Evolutionary conservation across 2,888 invertebrate genomes (phyloP).

Genomic region (Zele albiditarsus): DNA sequence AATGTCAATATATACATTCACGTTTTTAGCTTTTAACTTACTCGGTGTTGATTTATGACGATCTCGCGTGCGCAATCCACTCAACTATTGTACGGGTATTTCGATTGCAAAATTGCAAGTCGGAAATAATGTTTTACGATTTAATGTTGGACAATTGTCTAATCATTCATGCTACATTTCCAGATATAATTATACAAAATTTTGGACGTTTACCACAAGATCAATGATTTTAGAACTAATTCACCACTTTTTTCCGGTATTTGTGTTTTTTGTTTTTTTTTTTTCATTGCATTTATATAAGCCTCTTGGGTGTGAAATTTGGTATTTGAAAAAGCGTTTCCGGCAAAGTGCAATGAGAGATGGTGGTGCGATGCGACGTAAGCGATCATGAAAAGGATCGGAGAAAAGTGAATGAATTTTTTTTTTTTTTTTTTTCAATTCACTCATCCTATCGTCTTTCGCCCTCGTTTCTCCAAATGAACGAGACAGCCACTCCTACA

Average conservation of each 20-base stretch:
- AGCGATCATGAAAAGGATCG: neutral
- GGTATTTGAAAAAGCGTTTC: too few relatives aligned
- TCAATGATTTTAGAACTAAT: too few relatives aligned
- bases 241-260: too few relatives aligned
- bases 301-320: neutral
- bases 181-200: too few relatives aligned
- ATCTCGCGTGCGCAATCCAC: neutral
- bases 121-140: too few relatives aligned
- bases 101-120: neutral
- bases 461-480: neutral
- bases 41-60: conserved; percentile 2
- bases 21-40: neutral
- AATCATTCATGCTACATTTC: too few relatives aligned
- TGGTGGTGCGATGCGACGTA: neutral
- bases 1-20: neutral
- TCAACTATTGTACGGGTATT: neutral
- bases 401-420: conserved; percentile 17
- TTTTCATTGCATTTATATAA: neutral
- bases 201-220: too few relatives aligned
- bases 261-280: neutral
- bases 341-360: too few relatives aligned
- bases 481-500: neutral
- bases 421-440: conserved; percentile 1
- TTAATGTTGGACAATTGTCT: too few relatives aligned
- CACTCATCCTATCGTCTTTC: neutral